Conservation (phyloP, 2,888 invertebrate species). For the Nipponacmea schrenckii region DNA sequence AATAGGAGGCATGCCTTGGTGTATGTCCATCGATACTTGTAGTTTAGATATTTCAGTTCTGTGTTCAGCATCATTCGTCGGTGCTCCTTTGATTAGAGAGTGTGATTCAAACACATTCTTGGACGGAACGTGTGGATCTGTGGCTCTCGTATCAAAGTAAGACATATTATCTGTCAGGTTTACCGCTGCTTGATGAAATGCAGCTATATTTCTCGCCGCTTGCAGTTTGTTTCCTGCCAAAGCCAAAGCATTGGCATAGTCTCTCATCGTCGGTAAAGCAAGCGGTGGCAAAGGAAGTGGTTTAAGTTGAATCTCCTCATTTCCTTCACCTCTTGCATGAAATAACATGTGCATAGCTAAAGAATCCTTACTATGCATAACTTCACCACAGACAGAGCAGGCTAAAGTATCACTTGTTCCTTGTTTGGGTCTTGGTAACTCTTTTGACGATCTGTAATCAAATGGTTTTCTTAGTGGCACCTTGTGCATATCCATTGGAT, state of each 20-base stretch:
- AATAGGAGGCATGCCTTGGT: neutral
- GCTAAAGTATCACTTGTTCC: constrained; percentile 19
- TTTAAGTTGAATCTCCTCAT: neutral
- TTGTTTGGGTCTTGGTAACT: neutral
- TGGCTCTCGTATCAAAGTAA: neutral
- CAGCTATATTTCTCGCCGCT: neutral
- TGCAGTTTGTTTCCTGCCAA: neutral
- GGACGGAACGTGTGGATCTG: neutral
- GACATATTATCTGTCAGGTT: neutral
- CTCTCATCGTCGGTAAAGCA: neutral
- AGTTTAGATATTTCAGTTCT: neutral
- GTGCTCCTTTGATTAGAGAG: neutral
- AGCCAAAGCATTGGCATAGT: constrained; percentile 3
- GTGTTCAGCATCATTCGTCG: neutral
- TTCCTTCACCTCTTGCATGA: constrained; percentile 28
- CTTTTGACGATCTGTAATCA: neutral
- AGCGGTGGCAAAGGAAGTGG: neutral
- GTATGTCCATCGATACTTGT: neutral
- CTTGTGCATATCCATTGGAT: constrained; percentile 7
- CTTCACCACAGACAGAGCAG: constrained; percentile 51
- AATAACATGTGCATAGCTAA: constrained; percentile 66
- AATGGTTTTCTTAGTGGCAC: neutral
- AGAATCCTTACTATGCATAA: constrained; percentile 57
- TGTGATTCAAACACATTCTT: neutral
- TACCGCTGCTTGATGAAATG: neutral